Percentiles rank a stretch among this genome's conserved stretches.
phyloP scores from a whole-genome alignment of 2,797 vertebrate genomes.

The Cirrhinus mrigala region DNA sequence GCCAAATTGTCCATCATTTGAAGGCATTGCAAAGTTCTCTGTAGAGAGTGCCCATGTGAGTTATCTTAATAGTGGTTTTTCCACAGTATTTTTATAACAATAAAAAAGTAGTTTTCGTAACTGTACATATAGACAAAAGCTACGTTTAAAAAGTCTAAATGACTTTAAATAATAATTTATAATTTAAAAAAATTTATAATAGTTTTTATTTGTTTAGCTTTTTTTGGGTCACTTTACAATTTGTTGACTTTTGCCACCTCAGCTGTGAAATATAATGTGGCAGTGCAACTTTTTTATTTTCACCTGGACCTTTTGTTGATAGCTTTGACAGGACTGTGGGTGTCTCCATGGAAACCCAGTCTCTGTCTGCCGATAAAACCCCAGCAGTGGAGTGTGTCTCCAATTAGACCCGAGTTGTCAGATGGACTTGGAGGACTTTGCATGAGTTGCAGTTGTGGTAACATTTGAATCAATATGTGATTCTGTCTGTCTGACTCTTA shows the following conservation, averaged over 20 bases:
- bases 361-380: slow-evolving; percentile 1
- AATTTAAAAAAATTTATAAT: too few relatives aligned
- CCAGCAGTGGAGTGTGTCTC: neutral
- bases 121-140: too few relatives aligned
- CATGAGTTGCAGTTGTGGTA: slow-evolving; percentile 6
- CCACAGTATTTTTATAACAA: too few relatives aligned
- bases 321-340: slow-evolving; percentile 31
- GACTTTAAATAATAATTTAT: too few relatives aligned
- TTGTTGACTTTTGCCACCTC: neutral
- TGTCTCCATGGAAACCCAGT: slow-evolving; percentile 27
- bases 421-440: neutral
- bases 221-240: neutral
- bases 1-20: slow-evolving; percentile 8
- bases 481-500: slow-evolving; percentile 3
- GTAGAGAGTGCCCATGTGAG: neutral
- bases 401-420: slow-evolving; percentile 18
- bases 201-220: neutral
- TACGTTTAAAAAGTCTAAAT: too few relatives aligned
- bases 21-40: neutral
- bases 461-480: neutral
- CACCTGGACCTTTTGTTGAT: slow-evolving; percentile 28
- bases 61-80: neutral
- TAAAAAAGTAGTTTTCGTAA: too few relatives aligned
- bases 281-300: slow-evolving; percentile 16
- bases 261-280: neutral